A percentile compares a stretch with the other conserved stretches of the same genome.
Evolutionary conservation across 2,797 vertebrate genomes (phyloP).

Genomic region (Salmo trutta): DNA sequence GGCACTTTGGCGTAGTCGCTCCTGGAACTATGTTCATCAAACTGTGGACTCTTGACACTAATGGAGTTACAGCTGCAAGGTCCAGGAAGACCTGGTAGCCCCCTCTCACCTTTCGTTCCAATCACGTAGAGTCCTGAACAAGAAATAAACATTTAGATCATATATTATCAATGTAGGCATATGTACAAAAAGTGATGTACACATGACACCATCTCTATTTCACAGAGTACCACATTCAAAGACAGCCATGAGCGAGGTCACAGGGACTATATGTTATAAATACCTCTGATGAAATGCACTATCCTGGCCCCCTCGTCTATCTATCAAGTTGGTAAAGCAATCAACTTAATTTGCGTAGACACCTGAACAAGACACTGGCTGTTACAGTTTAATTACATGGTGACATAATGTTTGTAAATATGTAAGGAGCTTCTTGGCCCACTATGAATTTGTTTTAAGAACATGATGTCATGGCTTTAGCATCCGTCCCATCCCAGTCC

Average conservation of each 20-base stretch:
- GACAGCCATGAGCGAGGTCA: constrained; percentile 25
- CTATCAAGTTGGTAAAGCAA: constrained; percentile 49
- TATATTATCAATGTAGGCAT: background rate
- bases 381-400: constrained; percentile 52
- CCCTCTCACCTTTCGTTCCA: constrained; percentile 91
- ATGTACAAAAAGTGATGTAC: background rate
- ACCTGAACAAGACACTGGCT: constrained; percentile 56
- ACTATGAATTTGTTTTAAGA: constrained; percentile 58
- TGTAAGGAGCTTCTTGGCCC: constrained; percentile 31
- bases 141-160: background rate
- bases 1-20: constrained; percentile 84
- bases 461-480: constrained; percentile 68
- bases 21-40: constrained; percentile 77
- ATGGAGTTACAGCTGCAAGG: constrained; percentile 86
- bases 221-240: background rate
- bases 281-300: constrained; percentile 17
- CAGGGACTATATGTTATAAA: constrained; percentile 23
- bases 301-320: constrained; percentile 32
- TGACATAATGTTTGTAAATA: constrained; percentile 68
- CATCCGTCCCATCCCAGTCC: constrained; percentile 25
- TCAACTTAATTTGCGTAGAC: constrained; percentile 40
- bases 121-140: constrained; percentile 83
- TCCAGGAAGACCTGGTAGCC: constrained; percentile 87
- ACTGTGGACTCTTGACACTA: constrained; percentile 74
- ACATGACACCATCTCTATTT: background rate